Evolutionary conservation across 2,888 invertebrate species (phyloP), one percentile per base, ranked within the genome.

Genomic region (Caenorhabditis becei): DNA sequence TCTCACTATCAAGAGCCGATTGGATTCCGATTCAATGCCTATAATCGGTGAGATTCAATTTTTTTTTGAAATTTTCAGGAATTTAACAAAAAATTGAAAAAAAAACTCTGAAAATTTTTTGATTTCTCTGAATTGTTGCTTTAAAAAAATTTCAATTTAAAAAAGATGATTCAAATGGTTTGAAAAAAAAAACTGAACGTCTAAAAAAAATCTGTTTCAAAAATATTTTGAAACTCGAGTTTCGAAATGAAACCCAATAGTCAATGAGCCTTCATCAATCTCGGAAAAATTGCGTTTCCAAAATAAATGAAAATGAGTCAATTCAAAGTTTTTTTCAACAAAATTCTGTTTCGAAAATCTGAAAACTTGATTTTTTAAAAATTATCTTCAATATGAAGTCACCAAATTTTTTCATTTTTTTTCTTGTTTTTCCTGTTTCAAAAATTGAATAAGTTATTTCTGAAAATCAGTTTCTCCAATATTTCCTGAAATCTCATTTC

Each of bases 11-110:
- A 72, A 23, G 79, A 83, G 56, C 86, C 86, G 8, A 62, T 86
- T n/a, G 61, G 67, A 18, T 78, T 87, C 51, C 80, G 83, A 44
- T 86, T 87, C 69, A 81, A 81, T 53, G 84, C 87, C 8, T 85
- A 86, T 51, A 87, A 87, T 71, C 77, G 85, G 87, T 87, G 35
- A 54, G 62, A n/a, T n/a, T n/a, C n/a, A n/a, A 16, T 26, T 24
- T n/a, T 49, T 58, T 44, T 23, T 0, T 56, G 18, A 37, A 16
- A 35, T 14, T 14, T 37, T 37, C n/a, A n/a, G n/a, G n/a, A n/a
- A n/a, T n/a, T n/a, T n/a, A n/a, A 14, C 7, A 26, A 44, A 44
- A 49, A 49, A 26, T 56, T 28, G 18, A 32, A 41, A 10, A 41
- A 16, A 41, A 41, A 16, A 41, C 16, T 41, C 41, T 14, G 5